Evolutionary conservation across 2,888 invertebrate species (phyloP).

Genomic region (Mythimna impura): DNA sequence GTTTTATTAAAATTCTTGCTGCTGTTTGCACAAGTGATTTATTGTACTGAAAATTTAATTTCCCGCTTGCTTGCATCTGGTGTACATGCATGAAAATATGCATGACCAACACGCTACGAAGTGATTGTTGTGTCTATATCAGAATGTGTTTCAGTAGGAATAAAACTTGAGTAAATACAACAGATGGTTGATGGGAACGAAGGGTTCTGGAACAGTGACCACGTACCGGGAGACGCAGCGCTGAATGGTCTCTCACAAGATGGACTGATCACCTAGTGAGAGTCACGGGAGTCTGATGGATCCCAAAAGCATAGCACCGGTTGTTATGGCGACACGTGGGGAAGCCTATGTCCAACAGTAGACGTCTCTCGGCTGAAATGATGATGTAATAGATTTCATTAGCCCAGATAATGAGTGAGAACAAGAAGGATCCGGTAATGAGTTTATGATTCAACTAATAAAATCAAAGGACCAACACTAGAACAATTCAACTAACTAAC

Average conservation of each 20-base stretch:
- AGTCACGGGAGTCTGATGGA: too few relatives aligned
- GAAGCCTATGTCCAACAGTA: too few relatives aligned
- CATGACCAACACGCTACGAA: conserved; percentile 49
- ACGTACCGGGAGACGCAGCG: too few relatives aligned
- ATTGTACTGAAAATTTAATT: conserved; percentile 55
- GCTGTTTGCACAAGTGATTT: conserved; percentile 51
- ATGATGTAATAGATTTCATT: too few relatives aligned
- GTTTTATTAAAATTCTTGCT: conserved; percentile 54
- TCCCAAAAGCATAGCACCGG: too few relatives aligned
- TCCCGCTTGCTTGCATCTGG: conserved; percentile 34
- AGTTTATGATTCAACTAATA: conserved; percentile 55
- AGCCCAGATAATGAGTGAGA: conserved; percentile 7
- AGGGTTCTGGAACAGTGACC: too few relatives aligned
- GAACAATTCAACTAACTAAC: conserved; percentile 55
- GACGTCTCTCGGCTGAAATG: too few relatives aligned
- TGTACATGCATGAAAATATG: conserved; percentile 49
- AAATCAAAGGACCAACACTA: conserved; percentile 57
- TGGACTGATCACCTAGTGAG: too few relatives aligned
- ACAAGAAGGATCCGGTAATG: conserved; percentile 42
- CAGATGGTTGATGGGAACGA: too few relatives aligned
- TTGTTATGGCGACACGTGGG: too few relatives aligned
- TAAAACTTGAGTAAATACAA: not conserved
- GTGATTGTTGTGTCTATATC: conserved; percentile 36
- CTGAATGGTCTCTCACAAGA: too few relatives aligned
- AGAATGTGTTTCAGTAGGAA: conserved; percentile 11